These are phyloP conservation scores for Tanypteryx hageni DNA, from an alignment of 2,888 invertebrate genomes.

Conservation along the genomic window DNA sequence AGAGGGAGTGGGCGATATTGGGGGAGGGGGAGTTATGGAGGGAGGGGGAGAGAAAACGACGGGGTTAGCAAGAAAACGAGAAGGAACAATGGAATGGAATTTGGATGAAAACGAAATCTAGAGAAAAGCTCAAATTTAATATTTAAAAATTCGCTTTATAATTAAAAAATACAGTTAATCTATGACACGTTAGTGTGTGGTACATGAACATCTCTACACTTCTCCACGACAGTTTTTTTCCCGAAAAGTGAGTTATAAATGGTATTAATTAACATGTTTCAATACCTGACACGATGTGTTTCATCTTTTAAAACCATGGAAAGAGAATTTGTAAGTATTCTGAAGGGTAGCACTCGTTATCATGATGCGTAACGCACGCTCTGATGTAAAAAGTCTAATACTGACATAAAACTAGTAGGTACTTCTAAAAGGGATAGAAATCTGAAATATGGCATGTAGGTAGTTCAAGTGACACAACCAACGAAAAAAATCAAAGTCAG, in stretches of 20 bases:
- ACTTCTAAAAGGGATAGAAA: too few relatives aligned
- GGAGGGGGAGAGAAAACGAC: not conserved
- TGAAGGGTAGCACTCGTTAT: too few relatives aligned
- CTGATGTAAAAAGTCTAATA: too few relatives aligned
- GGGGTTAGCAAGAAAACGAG: slow-evolving; percentile 25
- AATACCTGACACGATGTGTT: too few relatives aligned
- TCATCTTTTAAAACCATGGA: too few relatives aligned
- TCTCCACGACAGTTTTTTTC: not conserved
- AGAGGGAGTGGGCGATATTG: too few relatives aligned
- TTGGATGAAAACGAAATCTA: slow-evolving; percentile 17
- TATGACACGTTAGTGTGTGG: not conserved
- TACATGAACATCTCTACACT: not conserved
- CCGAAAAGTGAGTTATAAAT: not conserved
- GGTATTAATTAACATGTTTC: slow-evolving; percentile 33
- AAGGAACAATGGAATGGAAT: slow-evolving; percentile 36
- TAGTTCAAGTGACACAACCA: too few relatives aligned
- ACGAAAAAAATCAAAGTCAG: too few relatives aligned
- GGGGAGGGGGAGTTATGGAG: not conserved
- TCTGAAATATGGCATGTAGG: too few relatives aligned
- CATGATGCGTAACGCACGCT: too few relatives aligned
- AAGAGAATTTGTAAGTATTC: too few relatives aligned
- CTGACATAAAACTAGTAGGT: too few relatives aligned
- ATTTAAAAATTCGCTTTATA: slow-evolving; percentile 11
- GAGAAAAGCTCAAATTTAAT: not conserved
- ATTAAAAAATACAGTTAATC: not conserved